Conservation (phyloP, 2,113 vertebrate species). For the Lampris megalopsis region DNA sequence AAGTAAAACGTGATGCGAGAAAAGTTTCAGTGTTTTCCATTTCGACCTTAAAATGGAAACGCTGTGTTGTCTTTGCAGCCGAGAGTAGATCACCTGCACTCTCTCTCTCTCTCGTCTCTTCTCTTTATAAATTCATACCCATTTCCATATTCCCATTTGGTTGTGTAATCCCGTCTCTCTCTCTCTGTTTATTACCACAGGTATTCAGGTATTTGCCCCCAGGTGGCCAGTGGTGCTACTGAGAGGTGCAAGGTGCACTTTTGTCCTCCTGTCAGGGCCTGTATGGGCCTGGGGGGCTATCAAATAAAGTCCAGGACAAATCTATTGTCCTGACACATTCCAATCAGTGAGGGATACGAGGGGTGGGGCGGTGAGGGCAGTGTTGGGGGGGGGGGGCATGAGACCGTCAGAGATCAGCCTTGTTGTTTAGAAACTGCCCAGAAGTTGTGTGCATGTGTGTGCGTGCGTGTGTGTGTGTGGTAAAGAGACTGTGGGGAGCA, state of each 20-base stretch:
- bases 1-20: no score
- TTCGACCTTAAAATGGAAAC: no score
- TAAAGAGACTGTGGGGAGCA: slow-evolving; percentile 38
- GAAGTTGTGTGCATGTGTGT: neutral
- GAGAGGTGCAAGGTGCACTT: slow-evolving; percentile 84
- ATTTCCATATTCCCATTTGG: slow-evolving; percentile 7
- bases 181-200: slow-evolving; percentile 62
- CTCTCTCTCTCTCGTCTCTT: slow-evolving; percentile 8
- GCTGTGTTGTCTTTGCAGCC: slow-evolving; percentile 56
- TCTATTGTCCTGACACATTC: slow-evolving; percentile 81
- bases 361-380: slow-evolving; percentile 40
- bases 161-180: slow-evolving; percentile 37
- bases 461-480: slow-evolving; percentile 27
- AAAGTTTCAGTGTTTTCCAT: no score
- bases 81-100: slow-evolving; percentile 32
- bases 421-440: slow-evolving; percentile 29
- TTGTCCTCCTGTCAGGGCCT: slow-evolving; percentile 82
- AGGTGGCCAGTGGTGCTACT: slow-evolving; percentile 61
- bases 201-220: slow-evolving; percentile 81
- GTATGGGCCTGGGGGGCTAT: slow-evolving; percentile 66
- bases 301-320: slow-evolving; percentile 57
- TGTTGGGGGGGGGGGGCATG: slow-evolving; percentile 32
- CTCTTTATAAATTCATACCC: slow-evolving; percentile 13
- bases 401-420: slow-evolving; percentile 31
- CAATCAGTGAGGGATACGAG: slow-evolving; percentile 66